Base-by-base conservation (phyloP, 1,140 invertebrate species). In the Zaprionus capensis region DNA sequence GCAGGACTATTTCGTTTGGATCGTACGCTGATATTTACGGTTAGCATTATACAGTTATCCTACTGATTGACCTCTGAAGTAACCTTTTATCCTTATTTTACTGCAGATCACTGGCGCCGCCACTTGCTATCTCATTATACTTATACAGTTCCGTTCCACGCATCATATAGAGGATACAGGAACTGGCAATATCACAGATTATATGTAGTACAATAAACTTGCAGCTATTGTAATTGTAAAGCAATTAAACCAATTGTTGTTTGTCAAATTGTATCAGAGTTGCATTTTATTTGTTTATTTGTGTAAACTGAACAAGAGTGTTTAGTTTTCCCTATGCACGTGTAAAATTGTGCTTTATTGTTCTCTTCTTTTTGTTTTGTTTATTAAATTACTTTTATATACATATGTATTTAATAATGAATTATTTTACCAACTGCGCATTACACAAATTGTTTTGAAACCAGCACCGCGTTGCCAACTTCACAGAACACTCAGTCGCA, bases 11-110 rank as follows among this genome's bases (percentile, higher is more conserved):
- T 92, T 75, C 82, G 80, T 11, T 73, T 92, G 75, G 91, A 92
- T 79, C 82, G 92, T 7, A 92, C 91, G 3, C 58, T 92, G 0
- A 91, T 92, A 46, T 92, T 92, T 76, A 92, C 92, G 28, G 92
- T 92, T 22, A n/a, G 80, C 63, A n/a, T 1, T 4, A 20, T 1
- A 0, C 5, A 31, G 12, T 5, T 12, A 9, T 12, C 0, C 14
- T n/a, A 7, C 12, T 26, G 1, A 11, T 14, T 49, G 20, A 22
- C 4, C 6, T 49, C 1, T 7, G n/a, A 7, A 17, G 1, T 20
- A 5, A 26, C 59, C 0, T 70, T 5, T 36, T 49, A 22, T n/a
- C 7, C 0, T 9, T 6, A 51, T 12, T 31, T 2, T 14, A 38
- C 49, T 28, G 4, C 34, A 92, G 91, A 92, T 92, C 17, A 79